Conservation (phyloP, 2,888 invertebrate genomes). For the Himalopsyche japonica region DNA sequence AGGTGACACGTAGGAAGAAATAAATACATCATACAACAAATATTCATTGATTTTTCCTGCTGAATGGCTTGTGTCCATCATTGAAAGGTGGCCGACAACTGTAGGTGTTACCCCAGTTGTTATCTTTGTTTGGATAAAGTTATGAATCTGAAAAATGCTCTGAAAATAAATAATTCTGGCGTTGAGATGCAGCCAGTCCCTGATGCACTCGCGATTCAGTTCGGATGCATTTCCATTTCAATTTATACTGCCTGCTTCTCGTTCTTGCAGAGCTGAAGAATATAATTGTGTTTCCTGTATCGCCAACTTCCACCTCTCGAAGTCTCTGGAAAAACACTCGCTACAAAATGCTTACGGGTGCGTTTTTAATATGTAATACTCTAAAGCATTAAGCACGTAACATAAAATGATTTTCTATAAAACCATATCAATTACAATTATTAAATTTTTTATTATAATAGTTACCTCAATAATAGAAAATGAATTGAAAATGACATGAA, state of each 20-base stretch:
- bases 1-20: too few relatives aligned
- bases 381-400: neutral
- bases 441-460: too few relatives aligned
- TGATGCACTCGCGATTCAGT: neutral
- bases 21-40: too few relatives aligned
- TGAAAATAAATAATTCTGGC: neutral
- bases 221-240: constrained; percentile 6
- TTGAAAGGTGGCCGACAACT: too few relatives aligned
- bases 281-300: constrained; percentile 12
- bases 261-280: neutral
- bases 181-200: neutral
- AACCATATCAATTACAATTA: too few relatives aligned
- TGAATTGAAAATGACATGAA: too few relatives aligned
- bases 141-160: neutral
- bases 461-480: too few relatives aligned
- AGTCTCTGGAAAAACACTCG: neutral
- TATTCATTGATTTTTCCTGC: too few relatives aligned
- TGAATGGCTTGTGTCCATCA: too few relatives aligned
- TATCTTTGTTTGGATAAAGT: neutral
- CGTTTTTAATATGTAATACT: neutral
- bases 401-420: neutral
- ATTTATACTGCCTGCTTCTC: neutral
- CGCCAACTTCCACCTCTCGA: neutral
- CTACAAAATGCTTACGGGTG: neutral
- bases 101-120: too few relatives aligned